Conservation (phyloP, 2,888 invertebrate species). For the Hoplodrina blanda region DNA sequence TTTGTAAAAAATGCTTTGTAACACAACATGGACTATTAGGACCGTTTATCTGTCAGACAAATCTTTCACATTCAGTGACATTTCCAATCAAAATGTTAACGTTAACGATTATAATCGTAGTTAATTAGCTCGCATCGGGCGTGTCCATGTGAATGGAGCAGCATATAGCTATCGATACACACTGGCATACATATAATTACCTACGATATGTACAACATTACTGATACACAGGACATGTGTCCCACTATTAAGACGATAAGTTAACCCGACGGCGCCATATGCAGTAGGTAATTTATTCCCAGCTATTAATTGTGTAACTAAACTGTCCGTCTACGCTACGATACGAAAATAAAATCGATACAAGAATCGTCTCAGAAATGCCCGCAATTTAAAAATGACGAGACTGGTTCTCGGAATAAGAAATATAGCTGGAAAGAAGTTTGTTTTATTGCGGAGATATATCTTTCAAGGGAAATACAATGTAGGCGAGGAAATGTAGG, state of each 20-base stretch:
- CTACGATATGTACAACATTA: constrained; percentile 55
- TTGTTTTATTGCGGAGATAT: constrained; percentile 56
- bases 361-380: constrained; percentile 58
- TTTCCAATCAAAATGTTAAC: constrained; percentile 26
- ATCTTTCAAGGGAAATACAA: constrained; percentile 40
- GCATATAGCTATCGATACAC: constrained; percentile 42
- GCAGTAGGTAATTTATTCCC: constrained; percentile 66
- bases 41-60: neutral
- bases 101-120: constrained; percentile 22
- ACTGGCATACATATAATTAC: constrained; percentile 63
- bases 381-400: constrained; percentile 60
- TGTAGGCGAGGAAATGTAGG: constrained; percentile 41
- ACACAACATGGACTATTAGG: neutral
- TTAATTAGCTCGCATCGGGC: constrained; percentile 45
- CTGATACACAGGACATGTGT: constrained; percentile 71
- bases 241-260: constrained; percentile 77
- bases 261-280: constrained; percentile 75
- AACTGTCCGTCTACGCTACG: constrained; percentile 45
- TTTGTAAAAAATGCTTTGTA: neutral
- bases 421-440: constrained; percentile 42
- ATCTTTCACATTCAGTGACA: constrained; percentile 20
- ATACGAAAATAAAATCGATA: constrained; percentile 61
- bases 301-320: constrained; percentile 60
- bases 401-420: constrained; percentile 48
- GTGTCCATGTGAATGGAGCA: constrained; percentile 56